Conservation (phyloP, 2,888 invertebrate genomes). For the Drosophila pseudotakahashii region DNA sequence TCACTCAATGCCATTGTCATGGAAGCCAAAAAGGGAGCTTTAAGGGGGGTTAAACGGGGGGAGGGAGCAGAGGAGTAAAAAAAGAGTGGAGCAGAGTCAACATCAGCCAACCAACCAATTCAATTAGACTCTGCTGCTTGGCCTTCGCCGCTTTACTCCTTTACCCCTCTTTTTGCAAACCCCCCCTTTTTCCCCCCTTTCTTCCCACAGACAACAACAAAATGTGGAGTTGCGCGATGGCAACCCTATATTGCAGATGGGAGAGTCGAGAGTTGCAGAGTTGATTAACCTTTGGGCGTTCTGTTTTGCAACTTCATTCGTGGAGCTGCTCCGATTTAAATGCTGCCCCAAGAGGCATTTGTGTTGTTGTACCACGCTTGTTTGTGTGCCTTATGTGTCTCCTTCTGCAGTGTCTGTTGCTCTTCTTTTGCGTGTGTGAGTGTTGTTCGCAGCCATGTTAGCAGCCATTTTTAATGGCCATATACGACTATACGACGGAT, state of each 20-base stretch:
- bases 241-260: constrained; percentile 63
- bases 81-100: constrained; percentile 29
- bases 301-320: constrained; percentile 80
- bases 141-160: constrained; percentile 43
- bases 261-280: constrained; percentile 68
- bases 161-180: constrained; percentile 30
- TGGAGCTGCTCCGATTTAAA: constrained; percentile 81
- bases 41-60: constrained; percentile 1
- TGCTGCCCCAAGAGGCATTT: constrained; percentile 50
- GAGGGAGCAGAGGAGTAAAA: constrained; percentile 3
- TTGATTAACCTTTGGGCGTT: constrained; percentile 83
- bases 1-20: constrained; percentile 80
- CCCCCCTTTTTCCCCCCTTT: constrained; percentile 52
- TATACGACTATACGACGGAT: constrained; percentile 24
- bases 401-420: constrained; percentile 60
- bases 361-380: constrained; percentile 9
- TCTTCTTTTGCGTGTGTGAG: constrained; percentile 41
- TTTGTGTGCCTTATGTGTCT: constrained; percentile 45
- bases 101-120: constrained; percentile 64
- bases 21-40: constrained; percentile 38
- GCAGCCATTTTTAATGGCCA: constrained; percentile 79
- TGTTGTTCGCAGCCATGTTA: constrained; percentile 75
- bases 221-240: constrained; percentile 54
- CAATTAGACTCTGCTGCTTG: constrained; percentile 70
- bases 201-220: constrained; percentile 76